These are phyloP conservation scores for Thryonomys swinderianus DNA, from an alignment of 2,113 vertebrate genomes.

Conservation along the genomic window DNA sequence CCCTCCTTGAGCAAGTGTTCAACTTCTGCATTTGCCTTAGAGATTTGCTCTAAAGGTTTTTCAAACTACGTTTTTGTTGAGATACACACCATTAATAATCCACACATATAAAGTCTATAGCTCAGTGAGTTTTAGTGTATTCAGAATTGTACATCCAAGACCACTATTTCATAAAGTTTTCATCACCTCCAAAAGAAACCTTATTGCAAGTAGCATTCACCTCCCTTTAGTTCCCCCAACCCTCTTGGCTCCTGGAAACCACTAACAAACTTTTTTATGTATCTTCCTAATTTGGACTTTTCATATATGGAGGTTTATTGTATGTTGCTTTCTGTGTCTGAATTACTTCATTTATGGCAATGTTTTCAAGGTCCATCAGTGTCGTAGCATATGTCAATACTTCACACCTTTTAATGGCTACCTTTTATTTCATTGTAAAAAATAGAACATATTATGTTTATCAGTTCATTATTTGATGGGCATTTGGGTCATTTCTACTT, in stretches of 20 bases:
- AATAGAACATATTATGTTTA: not conserved
- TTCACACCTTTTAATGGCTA: not conserved
- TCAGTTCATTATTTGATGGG: not conserved
- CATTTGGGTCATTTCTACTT: not conserved
- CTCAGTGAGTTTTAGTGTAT: constrained; percentile 36
- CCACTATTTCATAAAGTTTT: not conserved
- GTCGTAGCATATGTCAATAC: not conserved
- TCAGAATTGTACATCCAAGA: not conserved
- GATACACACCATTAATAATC: not conserved
- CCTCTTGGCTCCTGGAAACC: not conserved
- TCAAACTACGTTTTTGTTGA: not conserved
- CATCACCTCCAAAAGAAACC: not conserved
- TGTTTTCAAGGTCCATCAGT: not conserved
- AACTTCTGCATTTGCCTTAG: not conserved
- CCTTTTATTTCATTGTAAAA: not conserved
- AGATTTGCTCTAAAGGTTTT: not conserved
- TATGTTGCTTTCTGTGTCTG: not conserved
- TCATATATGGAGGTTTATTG: not conserved
- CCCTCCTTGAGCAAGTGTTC: not conserved
- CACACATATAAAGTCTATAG: not conserved
- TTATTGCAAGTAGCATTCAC: not conserved
- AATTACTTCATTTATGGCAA: not conserved
- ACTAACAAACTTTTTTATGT: not conserved
- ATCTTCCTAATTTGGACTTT: not conserved
- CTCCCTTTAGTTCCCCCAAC: not conserved